Evolutionary conservation across 2,888 invertebrate genomes (phyloP).

Genomic region (Dasypolia templi): DNA sequence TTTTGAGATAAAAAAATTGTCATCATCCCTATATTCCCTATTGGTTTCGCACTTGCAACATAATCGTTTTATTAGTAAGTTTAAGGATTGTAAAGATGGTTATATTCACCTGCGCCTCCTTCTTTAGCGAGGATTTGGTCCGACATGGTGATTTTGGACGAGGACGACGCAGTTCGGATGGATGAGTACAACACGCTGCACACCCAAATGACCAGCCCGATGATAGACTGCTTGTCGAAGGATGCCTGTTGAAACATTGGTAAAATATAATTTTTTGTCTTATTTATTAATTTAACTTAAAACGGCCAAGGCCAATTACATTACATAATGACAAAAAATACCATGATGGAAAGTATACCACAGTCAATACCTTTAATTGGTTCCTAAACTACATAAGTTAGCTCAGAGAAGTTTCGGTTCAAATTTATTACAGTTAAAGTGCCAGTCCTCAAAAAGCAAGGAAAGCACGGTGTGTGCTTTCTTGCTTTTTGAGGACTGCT

Average conservation of each 20-base stretch:
- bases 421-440: not conserved
- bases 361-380: no score
- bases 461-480: no score
- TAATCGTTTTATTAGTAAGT: conserved; percentile 31
- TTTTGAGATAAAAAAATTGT: no score
- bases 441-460: not conserved
- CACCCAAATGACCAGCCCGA: conserved; percentile 98
- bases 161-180: conserved; percentile 97
- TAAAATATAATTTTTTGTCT: not conserved
- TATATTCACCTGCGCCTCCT: conserved; percentile 92
- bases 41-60: conserved; percentile 23
- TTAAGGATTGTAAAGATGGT: conserved; percentile 39
- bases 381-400: not conserved
- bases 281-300: no score
- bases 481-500: no score
- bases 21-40: no score
- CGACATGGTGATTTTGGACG: conserved; percentile 97
- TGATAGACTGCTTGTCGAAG: conserved; percentile 97
- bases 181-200: conserved; percentile 98
- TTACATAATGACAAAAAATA: no score
- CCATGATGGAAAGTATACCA: no score
- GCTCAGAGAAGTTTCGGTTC: not conserved
- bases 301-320: no score
- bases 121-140: conserved; percentile 94
- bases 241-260: conserved; percentile 81